Percentiles rank a stretch among this genome's conserved stretches.
Conservation (phyloP, 2,888 invertebrate species). For the Agrotis exclamationis region DNA sequence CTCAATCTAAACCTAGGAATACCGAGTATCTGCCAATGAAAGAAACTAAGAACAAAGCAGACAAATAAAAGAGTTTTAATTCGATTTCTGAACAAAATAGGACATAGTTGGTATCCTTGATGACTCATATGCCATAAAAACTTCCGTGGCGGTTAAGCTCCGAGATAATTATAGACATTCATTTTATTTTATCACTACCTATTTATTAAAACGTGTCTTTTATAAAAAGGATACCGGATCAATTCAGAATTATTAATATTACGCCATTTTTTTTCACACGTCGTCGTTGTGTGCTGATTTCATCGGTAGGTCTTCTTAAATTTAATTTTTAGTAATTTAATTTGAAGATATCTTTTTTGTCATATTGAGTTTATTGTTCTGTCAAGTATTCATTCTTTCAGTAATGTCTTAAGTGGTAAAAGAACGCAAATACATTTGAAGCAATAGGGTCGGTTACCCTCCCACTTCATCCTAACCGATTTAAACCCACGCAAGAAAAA, state of each 20-base stretch:
- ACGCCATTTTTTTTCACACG: constrained; percentile 6
- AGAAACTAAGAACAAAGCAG: not conserved
- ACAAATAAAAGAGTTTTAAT: not conserved
- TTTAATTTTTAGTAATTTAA: not conserved
- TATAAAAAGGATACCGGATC: not conserved
- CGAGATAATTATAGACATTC: constrained; percentile 19
- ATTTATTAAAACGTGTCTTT: constrained; percentile 13
- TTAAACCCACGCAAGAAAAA: no score
- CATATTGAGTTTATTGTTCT: rapidly evolving
- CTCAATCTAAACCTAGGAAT: no score
- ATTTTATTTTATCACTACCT: constrained; percentile 8
- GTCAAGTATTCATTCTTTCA: no score
- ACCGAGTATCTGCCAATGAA: no score
- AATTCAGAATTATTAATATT: constrained; percentile 4
- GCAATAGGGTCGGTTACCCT: no score
- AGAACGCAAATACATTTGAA: no score
- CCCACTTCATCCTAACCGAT: no score
- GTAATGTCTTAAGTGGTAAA: no score
- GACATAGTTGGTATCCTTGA: constrained; percentile 13
- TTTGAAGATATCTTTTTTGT: not conserved
- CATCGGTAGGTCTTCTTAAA: not conserved
- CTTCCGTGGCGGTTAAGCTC: constrained; percentile 9
- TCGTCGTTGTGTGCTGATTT: not conserved
- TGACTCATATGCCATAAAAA: constrained; percentile 34
- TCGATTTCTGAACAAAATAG: not conserved